These are phyloP conservation scores for Endomychus coccineus DNA, from an alignment of 2,888 invertebrate species.

Conservation along the genomic window DNA sequence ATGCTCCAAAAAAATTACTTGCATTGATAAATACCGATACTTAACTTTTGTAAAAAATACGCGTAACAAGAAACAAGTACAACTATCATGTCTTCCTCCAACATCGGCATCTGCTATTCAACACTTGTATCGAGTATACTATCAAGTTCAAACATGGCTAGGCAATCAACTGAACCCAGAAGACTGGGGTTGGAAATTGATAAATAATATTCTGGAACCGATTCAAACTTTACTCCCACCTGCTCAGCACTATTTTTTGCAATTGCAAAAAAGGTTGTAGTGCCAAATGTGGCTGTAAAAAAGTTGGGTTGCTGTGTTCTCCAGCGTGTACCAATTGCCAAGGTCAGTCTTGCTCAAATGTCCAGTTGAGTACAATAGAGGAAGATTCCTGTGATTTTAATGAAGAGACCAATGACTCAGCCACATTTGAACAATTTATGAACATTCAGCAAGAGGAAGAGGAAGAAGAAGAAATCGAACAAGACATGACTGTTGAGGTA, in stretches of 20 bases:
- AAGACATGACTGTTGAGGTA: no score
- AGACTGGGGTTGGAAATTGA: slow-evolving; percentile 29
- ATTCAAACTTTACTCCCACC: slow-evolving; percentile 11
- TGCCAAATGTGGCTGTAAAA: slow-evolving; percentile 13
- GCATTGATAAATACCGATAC: no score
- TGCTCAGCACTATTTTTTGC: slow-evolving; percentile 11
- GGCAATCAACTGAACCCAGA: slow-evolving; percentile 19
- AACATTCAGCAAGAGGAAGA: slow-evolving; percentile 51
- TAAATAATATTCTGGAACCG: slow-evolving; percentile 17
- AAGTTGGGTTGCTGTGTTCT: slow-evolving; percentile 14
- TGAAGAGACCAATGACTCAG: slow-evolving; percentile 9
- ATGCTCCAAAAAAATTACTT: no score
- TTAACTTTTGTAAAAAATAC: no score
- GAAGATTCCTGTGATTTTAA: slow-evolving; percentile 11
- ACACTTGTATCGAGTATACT: slow-evolving; percentile 23
- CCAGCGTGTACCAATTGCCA: slow-evolving; percentile 14
- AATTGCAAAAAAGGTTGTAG: slow-evolving; percentile 14
- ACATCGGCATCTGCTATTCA: slow-evolving; percentile 21
- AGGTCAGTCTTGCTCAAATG: slow-evolving; percentile 13
- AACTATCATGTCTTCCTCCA: no score
- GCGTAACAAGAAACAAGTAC: no score
- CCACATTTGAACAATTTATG: slow-evolving; percentile 8
- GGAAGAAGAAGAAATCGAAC: slow-evolving; percentile 12
- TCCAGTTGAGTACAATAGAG: slow-evolving; percentile 10
- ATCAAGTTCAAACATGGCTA: slow-evolving; percentile 19